phyloP scores from a whole-genome alignment of 2,113 vertebrate species.

The Progne subis region DNA sequence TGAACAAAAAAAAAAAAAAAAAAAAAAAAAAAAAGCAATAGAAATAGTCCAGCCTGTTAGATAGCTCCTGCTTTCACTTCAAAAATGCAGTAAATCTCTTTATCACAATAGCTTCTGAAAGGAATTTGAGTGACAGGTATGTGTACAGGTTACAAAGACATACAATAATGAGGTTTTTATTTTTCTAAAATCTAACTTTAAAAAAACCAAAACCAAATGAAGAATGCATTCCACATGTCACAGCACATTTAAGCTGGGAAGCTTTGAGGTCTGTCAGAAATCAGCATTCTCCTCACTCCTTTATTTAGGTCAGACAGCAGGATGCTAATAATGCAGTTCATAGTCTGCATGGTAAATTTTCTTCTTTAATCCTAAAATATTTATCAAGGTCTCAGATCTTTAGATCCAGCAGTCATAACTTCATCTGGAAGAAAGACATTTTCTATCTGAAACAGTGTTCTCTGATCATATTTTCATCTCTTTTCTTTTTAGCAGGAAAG shows the following conservation, averaged over 20 bases:
- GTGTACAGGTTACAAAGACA: background rate
- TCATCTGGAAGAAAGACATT: background rate
- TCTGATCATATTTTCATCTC: background rate
- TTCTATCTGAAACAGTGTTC: background rate
- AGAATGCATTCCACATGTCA: background rate
- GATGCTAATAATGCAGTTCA: constrained; percentile 22
- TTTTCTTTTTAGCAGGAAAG: background rate
- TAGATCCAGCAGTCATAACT: background rate
- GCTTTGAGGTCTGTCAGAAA: background rate
- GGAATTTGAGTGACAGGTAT: background rate
- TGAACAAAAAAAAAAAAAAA: background rate
- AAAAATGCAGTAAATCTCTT: background rate
- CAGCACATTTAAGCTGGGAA: background rate
- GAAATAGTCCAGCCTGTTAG: background rate
- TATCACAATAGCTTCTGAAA: background rate
- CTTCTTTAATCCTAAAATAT: constrained; percentile 41
- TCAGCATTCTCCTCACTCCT: background rate
- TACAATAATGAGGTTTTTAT: too few species aligned
- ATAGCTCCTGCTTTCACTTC: background rate
- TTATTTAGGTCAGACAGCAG: constrained; percentile 41
- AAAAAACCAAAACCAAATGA: too few species aligned
- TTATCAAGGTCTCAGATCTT: constrained; percentile 17
- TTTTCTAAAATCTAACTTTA: too few species aligned
- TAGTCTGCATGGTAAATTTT: constrained; percentile 31
- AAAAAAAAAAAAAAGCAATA: background rate